A percentile compares a stretch with the other conserved stretches of the same genome.
These are phyloP conservation scores for Hydropsyche tenuis DNA, from an alignment of 1,140 invertebrate species.

Conservation along the genomic window DNA sequence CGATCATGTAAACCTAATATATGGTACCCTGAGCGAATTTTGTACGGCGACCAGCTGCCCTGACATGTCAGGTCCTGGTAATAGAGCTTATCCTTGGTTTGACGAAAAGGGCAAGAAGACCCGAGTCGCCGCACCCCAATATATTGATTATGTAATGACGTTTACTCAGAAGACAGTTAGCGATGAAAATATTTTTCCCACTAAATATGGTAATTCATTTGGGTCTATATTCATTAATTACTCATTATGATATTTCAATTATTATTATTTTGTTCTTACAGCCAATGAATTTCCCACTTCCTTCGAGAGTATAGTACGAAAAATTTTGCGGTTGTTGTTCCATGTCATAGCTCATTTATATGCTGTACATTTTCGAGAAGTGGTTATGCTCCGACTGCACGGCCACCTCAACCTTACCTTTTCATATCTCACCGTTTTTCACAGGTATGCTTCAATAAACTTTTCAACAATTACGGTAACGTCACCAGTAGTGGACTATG, in stretches of 20 bases:
- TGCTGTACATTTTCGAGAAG: conserved; percentile 95
- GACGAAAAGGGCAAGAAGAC: conserved; percentile 99
- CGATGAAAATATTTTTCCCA: conserved; percentile 97
- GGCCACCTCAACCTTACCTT: conserved; percentile 96
- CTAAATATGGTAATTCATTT: conserved; percentile 87
- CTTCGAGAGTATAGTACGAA: conserved; percentile 94
- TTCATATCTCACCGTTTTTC: conserved; percentile 90
- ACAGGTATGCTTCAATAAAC: no score
- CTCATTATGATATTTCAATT: background rate
- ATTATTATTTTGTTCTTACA: conserved; percentile 59
- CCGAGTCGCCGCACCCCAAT: conserved; percentile 95
- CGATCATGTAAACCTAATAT: conserved; percentile 97
- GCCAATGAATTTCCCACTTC: conserved; percentile 94
- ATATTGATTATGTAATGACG: conserved; percentile 98
- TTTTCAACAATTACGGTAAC: no score
- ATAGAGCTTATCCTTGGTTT: conserved; percentile 96
- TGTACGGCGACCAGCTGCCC: conserved; percentile 93
- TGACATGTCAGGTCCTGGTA: conserved; percentile 93
- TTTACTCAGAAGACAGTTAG: conserved; percentile 96
- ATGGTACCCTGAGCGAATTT: conserved; percentile 97
- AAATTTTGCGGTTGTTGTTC: conserved; percentile 95
- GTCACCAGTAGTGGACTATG: no score
- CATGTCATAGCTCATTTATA: conserved; percentile 98
- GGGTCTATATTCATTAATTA: background rate
- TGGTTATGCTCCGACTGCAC: conserved; percentile 90